A percentile compares a stretch with the other conserved stretches of the same genome.
These are phyloP conservation scores for Etia nguti DNA, from an alignment of 2,113 vertebrate genomes.

Conservation along the genomic window DNA sequence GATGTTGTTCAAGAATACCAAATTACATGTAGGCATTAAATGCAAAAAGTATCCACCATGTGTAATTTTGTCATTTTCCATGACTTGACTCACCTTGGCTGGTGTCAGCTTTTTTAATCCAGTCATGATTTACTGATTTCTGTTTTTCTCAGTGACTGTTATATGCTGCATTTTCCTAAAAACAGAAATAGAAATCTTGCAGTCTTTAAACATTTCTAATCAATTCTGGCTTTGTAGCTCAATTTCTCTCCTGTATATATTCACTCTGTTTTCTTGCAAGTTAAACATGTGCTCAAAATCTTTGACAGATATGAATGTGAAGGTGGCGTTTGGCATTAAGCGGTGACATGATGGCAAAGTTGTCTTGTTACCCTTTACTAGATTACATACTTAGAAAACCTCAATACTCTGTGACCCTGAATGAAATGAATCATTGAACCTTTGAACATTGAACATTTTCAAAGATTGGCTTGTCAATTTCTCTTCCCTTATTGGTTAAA, in stretches of 20 bases:
- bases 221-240: neutral
- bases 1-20: neutral
- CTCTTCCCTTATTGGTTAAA: neutral
- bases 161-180: neutral
- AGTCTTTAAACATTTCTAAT: accelerated
- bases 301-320: neutral
- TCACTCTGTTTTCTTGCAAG: neutral
- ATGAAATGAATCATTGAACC: neutral
- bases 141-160: neutral
- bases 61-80: neutral
- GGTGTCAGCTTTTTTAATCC: neutral
- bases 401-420: neutral
- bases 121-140: neutral
- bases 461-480: neutral
- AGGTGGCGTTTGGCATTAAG: accelerated
- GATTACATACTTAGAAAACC: neutral
- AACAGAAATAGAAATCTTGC: neutral
- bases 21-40: neutral
- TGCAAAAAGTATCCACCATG: neutral
- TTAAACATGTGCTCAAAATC: neutral
- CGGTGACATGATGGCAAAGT: neutral
- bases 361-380: neutral
- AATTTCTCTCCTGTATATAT: neutral
- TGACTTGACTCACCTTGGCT: neutral
- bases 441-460: neutral